These are phyloP conservation scores for Peromyscus eremicus DNA, from an alignment of 2,797 vertebrate species.

Conservation along the genomic window DNA sequence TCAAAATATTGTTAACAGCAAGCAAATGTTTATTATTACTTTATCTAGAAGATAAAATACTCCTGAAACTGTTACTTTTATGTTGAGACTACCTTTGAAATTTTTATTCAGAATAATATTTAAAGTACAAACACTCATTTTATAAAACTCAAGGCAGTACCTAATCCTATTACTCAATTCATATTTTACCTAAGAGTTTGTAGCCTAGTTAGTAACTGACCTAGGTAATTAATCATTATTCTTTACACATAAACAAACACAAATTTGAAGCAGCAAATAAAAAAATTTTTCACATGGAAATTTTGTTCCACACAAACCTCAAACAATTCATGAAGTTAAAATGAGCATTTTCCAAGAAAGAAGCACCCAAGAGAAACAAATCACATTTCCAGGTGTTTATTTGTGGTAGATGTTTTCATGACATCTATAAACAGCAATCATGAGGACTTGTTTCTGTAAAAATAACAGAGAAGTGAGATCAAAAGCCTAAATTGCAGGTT, in stretches of 20 bases:
- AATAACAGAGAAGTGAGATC: background rate
- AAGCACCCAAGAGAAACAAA: background rate
- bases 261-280: background rate
- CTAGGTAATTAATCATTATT: background rate
- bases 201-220: background rate
- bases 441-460: background rate
- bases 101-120: background rate
- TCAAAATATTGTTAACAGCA: background rate
- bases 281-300: background rate
- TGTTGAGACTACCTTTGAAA: background rate
- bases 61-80: background rate
- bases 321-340: background rate
- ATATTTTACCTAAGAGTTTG: background rate
- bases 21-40: background rate
- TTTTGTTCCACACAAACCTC: background rate
- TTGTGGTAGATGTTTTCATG: constrained; percentile 15
- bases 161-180: background rate
- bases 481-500: background rate
- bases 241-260: constrained; percentile 12
- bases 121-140: background rate
- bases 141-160: background rate
- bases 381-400: background rate
- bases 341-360: background rate
- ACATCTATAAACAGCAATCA: constrained; percentile 46
- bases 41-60: background rate